A percentile compares a stretch with the other conserved stretches of the same genome.
phyloP scores from a whole-genome alignment of 2,888 invertebrate genomes.

The Eupelmus urozonus region DNA sequence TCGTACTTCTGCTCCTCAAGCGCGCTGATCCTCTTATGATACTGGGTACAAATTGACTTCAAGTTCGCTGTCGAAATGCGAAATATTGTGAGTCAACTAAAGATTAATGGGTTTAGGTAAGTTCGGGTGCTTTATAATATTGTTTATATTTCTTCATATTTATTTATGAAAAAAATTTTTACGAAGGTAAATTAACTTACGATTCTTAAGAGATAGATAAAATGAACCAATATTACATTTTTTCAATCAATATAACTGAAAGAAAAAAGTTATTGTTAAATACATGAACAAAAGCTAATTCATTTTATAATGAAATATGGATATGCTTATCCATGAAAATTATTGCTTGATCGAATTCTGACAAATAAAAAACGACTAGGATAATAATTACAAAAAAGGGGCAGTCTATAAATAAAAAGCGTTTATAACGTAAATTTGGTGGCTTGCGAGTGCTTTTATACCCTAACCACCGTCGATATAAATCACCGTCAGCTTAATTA shows the following conservation, averaged over 20 bases:
- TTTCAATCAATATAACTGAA: no score
- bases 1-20: conserved; percentile 98
- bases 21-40: conserved; percentile 89
- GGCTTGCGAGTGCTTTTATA: background rate
- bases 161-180: background rate
- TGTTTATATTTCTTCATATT: background rate
- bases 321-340: background rate
- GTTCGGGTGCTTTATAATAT: background rate
- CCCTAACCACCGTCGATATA: conserved; percentile 13
- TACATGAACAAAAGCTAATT: background rate
- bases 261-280: no score
- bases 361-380: background rate
- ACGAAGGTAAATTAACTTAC: no score
- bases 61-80: conserved; percentile 80
- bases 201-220: no score
- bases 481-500: conserved; percentile 43
- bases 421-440: background rate
- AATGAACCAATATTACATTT: no score
- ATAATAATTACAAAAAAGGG: background rate
- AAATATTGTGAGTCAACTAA: conserved; percentile 59
- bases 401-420: background rate
- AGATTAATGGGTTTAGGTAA: background rate
- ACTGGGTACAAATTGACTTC: conserved; percentile 86
- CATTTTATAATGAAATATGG: background rate
- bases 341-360: background rate